Evolutionary conservation across 1,140 invertebrate genomes (phyloP).

Genomic region (Brachionus manjavacas): DNA sequence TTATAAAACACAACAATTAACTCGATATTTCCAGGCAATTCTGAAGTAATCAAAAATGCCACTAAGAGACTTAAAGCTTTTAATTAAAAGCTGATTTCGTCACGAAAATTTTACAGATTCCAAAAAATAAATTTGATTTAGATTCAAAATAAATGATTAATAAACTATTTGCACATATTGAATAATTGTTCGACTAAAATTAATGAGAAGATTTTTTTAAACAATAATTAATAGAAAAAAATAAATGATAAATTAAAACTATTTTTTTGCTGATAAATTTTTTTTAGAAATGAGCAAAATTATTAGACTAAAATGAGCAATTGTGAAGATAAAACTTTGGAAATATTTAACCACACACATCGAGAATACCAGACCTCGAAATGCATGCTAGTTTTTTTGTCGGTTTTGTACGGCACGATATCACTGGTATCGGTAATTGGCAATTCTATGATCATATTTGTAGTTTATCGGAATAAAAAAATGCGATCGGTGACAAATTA

Average conservation of each 20-base stretch:
- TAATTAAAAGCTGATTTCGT: too few species aligned
- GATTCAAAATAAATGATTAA: not conserved
- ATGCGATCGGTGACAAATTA: slow-evolving; percentile 78
- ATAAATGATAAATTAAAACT: not conserved
- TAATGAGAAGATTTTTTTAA: not conserved
- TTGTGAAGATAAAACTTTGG: not conserved
- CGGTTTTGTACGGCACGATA: slow-evolving; percentile 73
- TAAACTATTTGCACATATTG: not conserved
- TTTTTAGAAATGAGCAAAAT: not conserved
- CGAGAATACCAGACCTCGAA: slow-evolving; percentile 67
- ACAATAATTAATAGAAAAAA: not conserved
- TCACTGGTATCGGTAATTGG: slow-evolving; percentile 73
- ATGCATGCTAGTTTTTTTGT: slow-evolving; percentile 68
- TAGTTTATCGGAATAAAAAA: slow-evolving; percentile 62
- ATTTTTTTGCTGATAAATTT: not conserved
- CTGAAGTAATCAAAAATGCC: too few species aligned
- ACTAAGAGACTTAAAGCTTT: too few species aligned
- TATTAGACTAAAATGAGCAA: not conserved
- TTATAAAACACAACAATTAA: too few species aligned
- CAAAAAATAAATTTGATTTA: not conserved
- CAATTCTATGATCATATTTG: slow-evolving; percentile 74
- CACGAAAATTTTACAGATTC: too few species aligned
- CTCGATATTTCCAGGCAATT: too few species aligned
- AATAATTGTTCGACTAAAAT: not conserved
- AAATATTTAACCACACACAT: not conserved